These are phyloP conservation scores for Triplophysa siluroides DNA, from an alignment of 2,113 vertebrate species.

Conservation along the genomic window DNA sequence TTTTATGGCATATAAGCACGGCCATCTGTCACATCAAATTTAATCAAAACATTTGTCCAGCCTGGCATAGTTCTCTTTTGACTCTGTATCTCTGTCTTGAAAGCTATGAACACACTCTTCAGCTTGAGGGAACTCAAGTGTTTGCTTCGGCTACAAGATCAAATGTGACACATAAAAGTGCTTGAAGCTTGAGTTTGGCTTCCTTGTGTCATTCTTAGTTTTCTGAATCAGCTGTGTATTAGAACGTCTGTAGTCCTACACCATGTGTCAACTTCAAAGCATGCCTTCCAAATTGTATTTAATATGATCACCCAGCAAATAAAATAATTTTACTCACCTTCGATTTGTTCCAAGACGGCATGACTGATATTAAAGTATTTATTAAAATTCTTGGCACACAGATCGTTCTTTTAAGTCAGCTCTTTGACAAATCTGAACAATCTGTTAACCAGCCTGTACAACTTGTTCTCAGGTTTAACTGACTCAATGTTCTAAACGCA, in stretches of 20 bases:
- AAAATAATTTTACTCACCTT: no score
- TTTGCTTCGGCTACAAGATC: conserved; percentile 31
- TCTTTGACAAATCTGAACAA: no score
- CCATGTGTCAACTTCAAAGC: neutral
- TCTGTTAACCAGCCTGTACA: no score
- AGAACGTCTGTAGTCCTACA: conserved; percentile 33
- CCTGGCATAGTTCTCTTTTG: conserved; percentile 18
- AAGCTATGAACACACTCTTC: conserved; percentile 16
- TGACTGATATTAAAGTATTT: no score
- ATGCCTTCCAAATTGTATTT: no score
- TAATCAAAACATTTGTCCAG: conserved; percentile 27
- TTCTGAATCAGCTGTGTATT: conserved; percentile 44
- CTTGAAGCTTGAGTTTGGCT: conserved; percentile 47
- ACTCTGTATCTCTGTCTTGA: neutral
- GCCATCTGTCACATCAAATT: conserved; percentile 32
- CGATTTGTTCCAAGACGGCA: no score
- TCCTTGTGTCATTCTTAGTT: conserved; percentile 48
- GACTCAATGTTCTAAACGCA: no score
- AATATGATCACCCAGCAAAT: no score
- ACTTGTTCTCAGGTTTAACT: no score
- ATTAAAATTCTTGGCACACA: no score
- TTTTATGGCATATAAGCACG: conserved; percentile 3
- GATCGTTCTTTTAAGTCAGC: no score
- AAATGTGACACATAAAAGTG: conserved; percentile 48
- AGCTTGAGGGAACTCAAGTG: conserved; percentile 25